Conservation (phyloP, 2,888 invertebrate genomes). For the Entomobrya proxima region DNA sequence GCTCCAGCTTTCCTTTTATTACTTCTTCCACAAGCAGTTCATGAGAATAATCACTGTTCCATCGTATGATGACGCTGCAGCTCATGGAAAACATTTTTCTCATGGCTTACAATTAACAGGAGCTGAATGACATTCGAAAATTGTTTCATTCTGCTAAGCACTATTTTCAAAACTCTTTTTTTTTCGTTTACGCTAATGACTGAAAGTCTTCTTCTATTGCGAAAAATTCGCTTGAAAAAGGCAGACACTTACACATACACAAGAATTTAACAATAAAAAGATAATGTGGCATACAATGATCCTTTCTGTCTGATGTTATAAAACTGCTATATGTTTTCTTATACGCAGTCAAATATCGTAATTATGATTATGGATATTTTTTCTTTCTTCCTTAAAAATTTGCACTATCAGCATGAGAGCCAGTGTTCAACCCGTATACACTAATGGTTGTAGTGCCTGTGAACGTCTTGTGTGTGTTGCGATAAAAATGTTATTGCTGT, state of each 20-base stretch:
- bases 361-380: not conserved
- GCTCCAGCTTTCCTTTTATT: not conserved
- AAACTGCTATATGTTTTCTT: not conserved
- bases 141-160: not conserved
- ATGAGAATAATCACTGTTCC: not conserved
- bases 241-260: not conserved
- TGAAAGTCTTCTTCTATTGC: slow-evolving; percentile 12
- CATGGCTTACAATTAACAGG: not conserved
- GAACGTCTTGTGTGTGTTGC: not conserved
- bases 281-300: not conserved
- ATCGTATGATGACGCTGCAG: too few relatives aligned
- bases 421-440: not conserved
- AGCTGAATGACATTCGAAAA: not conserved
- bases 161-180: not conserved
- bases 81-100: not conserved
- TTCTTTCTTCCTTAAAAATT: slow-evolving; percentile 2
- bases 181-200: not conserved
- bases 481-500: too few relatives aligned
- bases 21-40: too few relatives aligned
- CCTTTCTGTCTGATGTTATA: not conserved
- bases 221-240: not conserved
- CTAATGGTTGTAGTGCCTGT: not conserved
- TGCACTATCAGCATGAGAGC: not conserved
- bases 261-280: slow-evolving; percentile 2
- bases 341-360: not conserved